A percentile compares a stretch with the other conserved stretches of the same genome.
These are phyloP conservation scores for Aporophyla nigra DNA, from an alignment of 2,888 invertebrate genomes.

Conservation along the genomic window DNA sequence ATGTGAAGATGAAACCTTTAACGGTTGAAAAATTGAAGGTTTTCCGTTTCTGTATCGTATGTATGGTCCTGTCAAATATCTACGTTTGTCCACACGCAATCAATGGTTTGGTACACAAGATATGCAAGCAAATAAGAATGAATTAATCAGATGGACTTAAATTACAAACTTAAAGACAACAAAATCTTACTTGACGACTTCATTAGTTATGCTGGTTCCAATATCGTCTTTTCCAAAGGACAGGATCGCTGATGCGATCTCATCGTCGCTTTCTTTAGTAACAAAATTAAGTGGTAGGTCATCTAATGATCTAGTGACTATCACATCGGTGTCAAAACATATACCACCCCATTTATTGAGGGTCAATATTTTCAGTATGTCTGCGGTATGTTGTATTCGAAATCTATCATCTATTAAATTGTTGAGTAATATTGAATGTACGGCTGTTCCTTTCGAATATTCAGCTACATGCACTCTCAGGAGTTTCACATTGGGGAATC, in stretches of 20 bases:
- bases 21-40: too few relatives aligned
- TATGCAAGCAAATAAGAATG: too few relatives aligned
- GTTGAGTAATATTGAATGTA: constrained; percentile 38
- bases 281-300: constrained; percentile 89
- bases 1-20: too few relatives aligned
- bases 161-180: too few relatives aligned
- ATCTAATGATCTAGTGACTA: constrained; percentile 91
- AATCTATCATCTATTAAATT: constrained; percentile 17
- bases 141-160: too few relatives aligned
- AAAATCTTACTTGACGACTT: too few relatives aligned
- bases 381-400: constrained; percentile 89
- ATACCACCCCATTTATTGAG: constrained; percentile 94
- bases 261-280: constrained; percentile 90
- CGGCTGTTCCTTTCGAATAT: constrained; percentile 72
- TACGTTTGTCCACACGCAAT: too few relatives aligned
- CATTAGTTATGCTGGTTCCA: too few relatives aligned
- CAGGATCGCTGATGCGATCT: constrained; percentile 62
- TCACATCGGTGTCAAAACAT: constrained; percentile 93
- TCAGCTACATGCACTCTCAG: constrained; percentile 58
- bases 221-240: constrained; percentile 78
- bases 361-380: constrained; percentile 91
- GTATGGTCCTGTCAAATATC: too few relatives aligned
- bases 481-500: too few relatives aligned
- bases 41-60: too few relatives aligned
- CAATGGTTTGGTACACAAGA: too few relatives aligned